Percentiles rank a stretch among this genome's conserved stretches.
These are phyloP conservation scores for Oenanthe melanoleuca DNA, from an alignment of 2,113 vertebrate species.

Conservation along the genomic window DNA sequence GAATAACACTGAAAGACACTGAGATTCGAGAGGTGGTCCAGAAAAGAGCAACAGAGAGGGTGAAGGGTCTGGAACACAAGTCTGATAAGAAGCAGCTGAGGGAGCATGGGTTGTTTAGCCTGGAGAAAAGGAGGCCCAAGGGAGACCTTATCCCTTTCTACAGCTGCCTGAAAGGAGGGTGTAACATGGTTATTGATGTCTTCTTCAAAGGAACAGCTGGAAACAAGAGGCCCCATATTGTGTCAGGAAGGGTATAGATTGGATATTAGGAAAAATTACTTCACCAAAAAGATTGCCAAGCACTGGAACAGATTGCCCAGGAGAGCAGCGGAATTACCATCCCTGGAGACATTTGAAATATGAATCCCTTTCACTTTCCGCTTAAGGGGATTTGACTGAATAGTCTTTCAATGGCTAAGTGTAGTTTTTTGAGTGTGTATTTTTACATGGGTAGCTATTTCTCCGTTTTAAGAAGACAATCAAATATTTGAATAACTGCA, in stretches of 20 bases:
- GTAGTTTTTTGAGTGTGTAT: background rate
- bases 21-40: background rate
- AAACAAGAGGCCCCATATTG: background rate
- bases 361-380: background rate
- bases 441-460: background rate
- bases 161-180: background rate
- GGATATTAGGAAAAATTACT: background rate
- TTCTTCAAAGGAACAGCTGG: background rate
- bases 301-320: background rate
- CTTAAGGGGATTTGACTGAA: background rate
- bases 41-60: background rate
- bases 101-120: fast-evolving
- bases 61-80: background rate
- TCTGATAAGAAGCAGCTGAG: background rate
- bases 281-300: background rate
- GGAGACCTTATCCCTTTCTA: fast-evolving
- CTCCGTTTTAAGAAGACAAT: background rate
- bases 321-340: background rate
- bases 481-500: background rate
- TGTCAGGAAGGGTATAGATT: background rate
- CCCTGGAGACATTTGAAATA: background rate
- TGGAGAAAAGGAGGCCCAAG: background rate
- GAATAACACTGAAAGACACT: background rate
- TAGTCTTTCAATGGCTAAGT: background rate
- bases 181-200: fast-evolving